phyloP scores from a whole-genome alignment of 2,888 invertebrate species.

The Lacanobia oleracea region DNA sequence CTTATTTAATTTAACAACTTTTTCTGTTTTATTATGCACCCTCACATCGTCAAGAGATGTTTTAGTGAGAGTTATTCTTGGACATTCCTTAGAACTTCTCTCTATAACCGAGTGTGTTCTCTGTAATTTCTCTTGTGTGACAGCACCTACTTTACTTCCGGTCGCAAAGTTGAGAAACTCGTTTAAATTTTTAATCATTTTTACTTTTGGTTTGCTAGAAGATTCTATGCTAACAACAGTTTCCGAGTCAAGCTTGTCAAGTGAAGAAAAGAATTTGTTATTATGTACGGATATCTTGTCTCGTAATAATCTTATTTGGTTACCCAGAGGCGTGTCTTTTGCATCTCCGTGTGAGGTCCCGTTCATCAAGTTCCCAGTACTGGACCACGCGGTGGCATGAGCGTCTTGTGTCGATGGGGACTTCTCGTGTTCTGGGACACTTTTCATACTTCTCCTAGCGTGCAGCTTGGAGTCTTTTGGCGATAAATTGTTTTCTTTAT shows the following conservation, averaged over 20 bases:
- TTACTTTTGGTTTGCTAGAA: slow-evolving; percentile 83
- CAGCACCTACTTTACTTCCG: slow-evolving; percentile 87
- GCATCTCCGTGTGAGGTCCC: slow-evolving; percentile 76
- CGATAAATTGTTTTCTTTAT: slow-evolving; percentile 69
- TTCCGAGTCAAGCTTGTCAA: slow-evolving; percentile 89
- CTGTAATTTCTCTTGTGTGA: slow-evolving; percentile 78
- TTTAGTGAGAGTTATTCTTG: slow-evolving; percentile 83
- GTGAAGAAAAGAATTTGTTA: slow-evolving; percentile 89
- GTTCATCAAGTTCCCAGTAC: slow-evolving; percentile 82
- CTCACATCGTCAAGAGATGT: slow-evolving; percentile 81
- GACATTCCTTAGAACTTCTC: slow-evolving; percentile 78
- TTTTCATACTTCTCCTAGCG: slow-evolving; percentile 79
- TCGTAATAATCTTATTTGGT: slow-evolving; percentile 83
- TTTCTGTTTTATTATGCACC: slow-evolving; percentile 75
- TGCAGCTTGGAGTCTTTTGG: slow-evolving; percentile 74
- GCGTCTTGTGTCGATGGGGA: slow-evolving; percentile 69
- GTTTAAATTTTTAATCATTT: slow-evolving; percentile 94
- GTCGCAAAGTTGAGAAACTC: slow-evolving; percentile 95
- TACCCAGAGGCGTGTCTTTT: slow-evolving; percentile 83
- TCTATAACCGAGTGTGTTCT: slow-evolving; percentile 83
- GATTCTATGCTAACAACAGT: slow-evolving; percentile 78
- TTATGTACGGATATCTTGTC: slow-evolving; percentile 87
- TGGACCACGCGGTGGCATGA: slow-evolving; percentile 74
- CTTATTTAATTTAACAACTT: slow-evolving; percentile 74
- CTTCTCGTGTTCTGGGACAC: slow-evolving; percentile 83